A percentile compares a stretch with the other conserved stretches of the same genome.
These are phyloP conservation scores for Platichthys flesus DNA, from an alignment of 2,113 vertebrate genomes.

Conservation along the genomic window DNA sequence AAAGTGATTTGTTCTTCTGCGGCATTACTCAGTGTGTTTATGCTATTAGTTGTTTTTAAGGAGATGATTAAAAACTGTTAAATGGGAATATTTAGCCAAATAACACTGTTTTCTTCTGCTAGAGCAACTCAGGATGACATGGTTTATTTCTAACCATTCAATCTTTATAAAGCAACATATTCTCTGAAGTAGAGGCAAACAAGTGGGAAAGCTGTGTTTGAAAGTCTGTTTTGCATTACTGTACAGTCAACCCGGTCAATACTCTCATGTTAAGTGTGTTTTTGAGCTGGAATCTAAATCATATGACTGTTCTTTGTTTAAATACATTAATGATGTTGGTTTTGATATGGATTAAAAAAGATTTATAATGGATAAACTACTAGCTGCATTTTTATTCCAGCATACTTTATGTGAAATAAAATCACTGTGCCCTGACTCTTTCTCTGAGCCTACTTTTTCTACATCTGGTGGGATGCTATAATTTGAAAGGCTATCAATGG, in stretches of 20 bases:
- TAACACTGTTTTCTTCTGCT: not conserved
- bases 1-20: conserved; percentile 20
- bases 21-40: conserved; percentile 25
- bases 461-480: too few relatives aligned
- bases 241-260: not conserved
- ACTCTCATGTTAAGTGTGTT: too few relatives aligned
- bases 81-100: conserved; percentile 9
- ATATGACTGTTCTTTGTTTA: too few relatives aligned
- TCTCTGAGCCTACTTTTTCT: too few relatives aligned
- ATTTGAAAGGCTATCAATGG: too few relatives aligned
- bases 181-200: not conserved
- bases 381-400: too few relatives aligned
- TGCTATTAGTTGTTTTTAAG: conserved; percentile 12
- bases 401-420: too few relatives aligned
- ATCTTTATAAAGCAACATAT: conserved; percentile 2
- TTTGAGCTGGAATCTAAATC: too few relatives aligned
- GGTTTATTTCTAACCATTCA: not conserved
- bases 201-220: not conserved
- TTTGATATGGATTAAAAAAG: too few relatives aligned
- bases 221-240: not conserved
- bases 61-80: conserved; percentile 1
- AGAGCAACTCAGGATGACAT: not conserved
- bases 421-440: too few relatives aligned
- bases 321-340: too few relatives aligned
- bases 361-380: too few relatives aligned